These are phyloP conservation scores for Ichneumon xanthorius DNA, from an alignment of 2,888 invertebrate species.

Conservation along the genomic window DNA sequence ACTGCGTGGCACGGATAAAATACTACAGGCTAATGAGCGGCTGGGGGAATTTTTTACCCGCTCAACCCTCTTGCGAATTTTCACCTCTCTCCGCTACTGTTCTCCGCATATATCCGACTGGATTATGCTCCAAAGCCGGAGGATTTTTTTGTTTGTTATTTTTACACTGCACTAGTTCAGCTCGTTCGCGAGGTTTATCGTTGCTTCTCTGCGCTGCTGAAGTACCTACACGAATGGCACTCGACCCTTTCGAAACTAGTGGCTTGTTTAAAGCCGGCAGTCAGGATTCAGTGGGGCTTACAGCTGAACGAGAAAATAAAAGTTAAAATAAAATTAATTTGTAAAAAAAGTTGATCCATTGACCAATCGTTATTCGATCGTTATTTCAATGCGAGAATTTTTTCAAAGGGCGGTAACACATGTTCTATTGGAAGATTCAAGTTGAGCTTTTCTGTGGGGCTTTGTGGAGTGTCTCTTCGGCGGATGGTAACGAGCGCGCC, in stretches of 20 bases:
- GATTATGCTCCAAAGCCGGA: conserved; percentile 7
- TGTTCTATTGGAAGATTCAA: background rate
- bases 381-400: background rate
- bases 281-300: background rate
- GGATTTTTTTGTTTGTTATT: conserved; percentile 8
- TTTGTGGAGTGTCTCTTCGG: background rate
- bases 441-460: background rate
- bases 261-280: background rate
- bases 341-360: background rate
- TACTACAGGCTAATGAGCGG: conserved; percentile 6
- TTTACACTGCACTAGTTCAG: background rate
- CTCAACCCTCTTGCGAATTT: conserved; percentile 2
- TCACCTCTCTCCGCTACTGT: background rate
- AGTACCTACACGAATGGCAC: conserved; percentile 5
- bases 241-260: conserved; percentile 13
- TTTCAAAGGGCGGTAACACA: background rate
- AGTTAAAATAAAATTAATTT: too few relatives aligned
- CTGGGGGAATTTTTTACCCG: background rate
- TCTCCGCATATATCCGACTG: background rate
- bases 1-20: conserved; percentile 3
- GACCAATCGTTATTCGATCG: background rate
- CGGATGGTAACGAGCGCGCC: conserved; percentile 1
- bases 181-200: background rate
- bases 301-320: background rate
- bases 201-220: background rate